Base-by-base conservation (phyloP, 2,797 vertebrate species). In the Cossypha caffra region DNA sequence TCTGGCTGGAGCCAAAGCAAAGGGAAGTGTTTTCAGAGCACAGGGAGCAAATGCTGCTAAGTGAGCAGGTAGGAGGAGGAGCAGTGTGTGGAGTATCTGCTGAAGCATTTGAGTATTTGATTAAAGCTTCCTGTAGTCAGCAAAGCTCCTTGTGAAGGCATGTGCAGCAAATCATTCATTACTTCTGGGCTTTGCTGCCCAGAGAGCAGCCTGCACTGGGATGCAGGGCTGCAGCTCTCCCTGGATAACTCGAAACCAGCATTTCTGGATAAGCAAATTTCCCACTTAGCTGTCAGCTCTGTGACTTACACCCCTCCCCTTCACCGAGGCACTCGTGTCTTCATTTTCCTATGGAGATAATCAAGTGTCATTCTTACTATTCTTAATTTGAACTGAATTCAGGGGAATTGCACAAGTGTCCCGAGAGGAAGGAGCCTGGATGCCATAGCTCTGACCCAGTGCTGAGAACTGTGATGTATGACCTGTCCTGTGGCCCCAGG, bases 401-500 rank as follows among this genome's bases (percentile, higher is more conserved):
- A 59, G 80, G 31, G 37, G 38, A 48, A 23, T 38, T 1, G 16
- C 23, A 14, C 17, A 28, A 58, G 10, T 68, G 10, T 50, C 43
- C 16, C 5, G 47, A 75, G 45, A 76, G 43, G 47, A 57, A 66
- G 55, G 64, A 61, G 40, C 31, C 40, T 62, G 69, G 40, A 72
- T 68, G 47, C 50, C 9, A 3, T 1, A 25, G 58, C 37, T 6
- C 20, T 18, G 59, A 20, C 38, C 24, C 28, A 8, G 47, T 48
- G 25, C 47, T 48, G 47, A 48, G 24, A 48, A 5, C n/a, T 9
- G n/a, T 1, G 3, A 24, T 0, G 0, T 20, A 2, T 33, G 66
- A 54, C 15, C 13, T 3, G 10, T 29, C 31, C 62, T 0, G 1
- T 26, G 40, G 42, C 24, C 24, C 25, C 66, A 45, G 48, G 13